Evolutionary conservation across 2,113 vertebrate species (phyloP).

Genomic region (Nanorana parkeri): DNA sequence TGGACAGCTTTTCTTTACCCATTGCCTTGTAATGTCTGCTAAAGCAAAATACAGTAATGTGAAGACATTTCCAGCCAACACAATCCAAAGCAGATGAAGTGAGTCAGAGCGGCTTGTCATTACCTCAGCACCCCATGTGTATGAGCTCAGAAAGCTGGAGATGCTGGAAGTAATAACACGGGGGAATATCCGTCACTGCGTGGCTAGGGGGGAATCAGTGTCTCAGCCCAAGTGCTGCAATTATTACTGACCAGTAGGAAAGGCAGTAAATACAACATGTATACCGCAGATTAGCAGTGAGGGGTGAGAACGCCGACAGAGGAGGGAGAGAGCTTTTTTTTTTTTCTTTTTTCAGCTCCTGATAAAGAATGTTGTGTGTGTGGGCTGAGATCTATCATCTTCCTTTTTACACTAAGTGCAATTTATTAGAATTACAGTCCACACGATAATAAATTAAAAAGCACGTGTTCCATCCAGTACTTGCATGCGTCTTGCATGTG

Average conservation of each 20-base stretch:
- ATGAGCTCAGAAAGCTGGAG: not conserved
- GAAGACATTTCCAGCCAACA: not conserved
- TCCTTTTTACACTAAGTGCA: slow-evolving; percentile 9
- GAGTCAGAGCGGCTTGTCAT: slow-evolving; percentile 16
- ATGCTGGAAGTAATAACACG: not conserved
- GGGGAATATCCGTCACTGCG: not conserved
- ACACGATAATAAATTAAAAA: too few relatives aligned
- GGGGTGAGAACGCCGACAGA: not conserved
- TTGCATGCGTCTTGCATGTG: too few relatives aligned
- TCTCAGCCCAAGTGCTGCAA: not conserved
- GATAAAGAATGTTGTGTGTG: slow-evolving; percentile 30
- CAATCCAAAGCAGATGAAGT: slow-evolving; percentile 2
- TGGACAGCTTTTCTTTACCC: too few relatives aligned
- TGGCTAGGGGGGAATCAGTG: not conserved
- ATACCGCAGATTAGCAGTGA: not conserved
- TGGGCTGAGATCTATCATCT: slow-evolving; percentile 37
- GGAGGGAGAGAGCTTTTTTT: not conserved
- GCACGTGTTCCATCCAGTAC: too few relatives aligned
- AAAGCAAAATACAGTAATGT: not conserved
- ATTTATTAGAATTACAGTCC: not conserved
- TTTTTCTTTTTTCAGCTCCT: not conserved
- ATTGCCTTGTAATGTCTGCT: too few relatives aligned
- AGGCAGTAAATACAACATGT: not conserved
- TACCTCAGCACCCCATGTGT: slow-evolving; percentile 15
- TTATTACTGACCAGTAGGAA: not conserved